Base-by-base conservation (phyloP, 2,888 invertebrate species). In the Malthinus flaveolus region DNA sequence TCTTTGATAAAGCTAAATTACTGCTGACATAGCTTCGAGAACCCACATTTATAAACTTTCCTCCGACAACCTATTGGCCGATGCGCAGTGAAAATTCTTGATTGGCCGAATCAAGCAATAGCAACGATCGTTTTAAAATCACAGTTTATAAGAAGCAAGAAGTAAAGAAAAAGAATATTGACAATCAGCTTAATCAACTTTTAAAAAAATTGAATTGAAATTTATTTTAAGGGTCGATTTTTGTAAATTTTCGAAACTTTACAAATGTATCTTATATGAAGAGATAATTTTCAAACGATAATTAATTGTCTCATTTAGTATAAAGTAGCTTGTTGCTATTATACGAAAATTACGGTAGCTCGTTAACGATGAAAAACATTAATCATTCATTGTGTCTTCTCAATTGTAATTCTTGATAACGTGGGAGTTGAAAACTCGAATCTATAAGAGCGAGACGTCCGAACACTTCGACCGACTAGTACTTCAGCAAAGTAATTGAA, bases 31-130 rank as follows among this genome's bases (percentile, higher is more conserved):
- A 23, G 49, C 45, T 50, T 51, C 49, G 46, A 48, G 48, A 35
- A 33, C 54, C 62, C 37, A 56, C 59, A 55, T 68, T 69, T 71
- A 71, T 71, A 70, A 64, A 65, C 65, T 64, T 55, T 52, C 55
- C 44, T 51, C 48, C 48, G 35, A 35, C 15, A 15, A 63, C 51
- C 59, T 33, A 66, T 62, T 59, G 66, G 56, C 39, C 57, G 48
- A 57, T 64, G 72, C 72, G 74, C 73, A 72, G 67, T 67, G 59
- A 61, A 57, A 62, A 44, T 45, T 67, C 81, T 82, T 83, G 83
- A 85, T 84, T 85, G 84, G 84, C 84, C 81, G 83, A 84, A 85
- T 85, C 84, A 85, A 81, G 80, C 80, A 81, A 83, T 83, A 81
- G 77, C 78, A 77, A 83, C 81, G 81, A 82, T 83, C 83, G 82